A percentile compares a stretch with the other conserved stretches of the same genome.
Evolutionary conservation across 2,113 vertebrate genomes (phyloP).

Genomic region (Beaufortia kweichowensis): DNA sequence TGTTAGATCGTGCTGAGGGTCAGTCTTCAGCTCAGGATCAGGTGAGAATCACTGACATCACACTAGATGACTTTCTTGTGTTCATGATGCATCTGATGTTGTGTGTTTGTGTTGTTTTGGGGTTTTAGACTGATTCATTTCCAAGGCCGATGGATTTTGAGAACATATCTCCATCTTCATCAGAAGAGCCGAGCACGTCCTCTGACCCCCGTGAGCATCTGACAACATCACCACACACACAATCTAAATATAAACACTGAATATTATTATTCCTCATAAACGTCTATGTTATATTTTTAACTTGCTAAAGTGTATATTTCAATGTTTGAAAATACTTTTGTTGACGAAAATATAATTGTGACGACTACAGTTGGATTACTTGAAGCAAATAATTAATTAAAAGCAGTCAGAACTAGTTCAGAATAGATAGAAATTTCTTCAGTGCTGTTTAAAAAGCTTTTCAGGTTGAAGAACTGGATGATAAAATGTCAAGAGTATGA

Average conservation of each 20-base stretch:
- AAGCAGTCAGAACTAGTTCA: too few relatives aligned
- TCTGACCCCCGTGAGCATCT: slow-evolving; percentile 49
- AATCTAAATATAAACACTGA: neutral
- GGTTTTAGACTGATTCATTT: slow-evolving; percentile 79
- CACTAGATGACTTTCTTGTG: neutral
- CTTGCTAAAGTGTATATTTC: too few relatives aligned
- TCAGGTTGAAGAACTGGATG: too few relatives aligned
- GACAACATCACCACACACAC: neutral
- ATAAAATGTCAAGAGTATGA: too few relatives aligned
- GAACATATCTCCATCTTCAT: slow-evolving; percentile 76
- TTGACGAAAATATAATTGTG: too few relatives aligned
- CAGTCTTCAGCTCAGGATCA: slow-evolving; percentile 63
- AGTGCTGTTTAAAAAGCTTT: too few relatives aligned
- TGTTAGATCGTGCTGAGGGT: slow-evolving; percentile 59
- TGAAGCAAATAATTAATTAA: too few relatives aligned
- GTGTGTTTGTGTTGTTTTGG: slow-evolving; percentile 71
- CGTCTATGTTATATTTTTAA: too few relatives aligned
- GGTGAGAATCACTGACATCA: slow-evolving; percentile 54
- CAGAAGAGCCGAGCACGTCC: slow-evolving; percentile 76
- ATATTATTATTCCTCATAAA: too few relatives aligned
- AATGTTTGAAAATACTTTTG: too few relatives aligned
- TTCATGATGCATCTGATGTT: neutral
- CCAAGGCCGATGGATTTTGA: slow-evolving; percentile 80
- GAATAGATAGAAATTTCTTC: too few relatives aligned
- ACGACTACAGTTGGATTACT: too few relatives aligned